Evolutionary conservation across 64 coral and sea anemone species (phyloP), one percentile per base, ranked within the genome.

Genomic region (Dendrophyllia cribrosa): DNA sequence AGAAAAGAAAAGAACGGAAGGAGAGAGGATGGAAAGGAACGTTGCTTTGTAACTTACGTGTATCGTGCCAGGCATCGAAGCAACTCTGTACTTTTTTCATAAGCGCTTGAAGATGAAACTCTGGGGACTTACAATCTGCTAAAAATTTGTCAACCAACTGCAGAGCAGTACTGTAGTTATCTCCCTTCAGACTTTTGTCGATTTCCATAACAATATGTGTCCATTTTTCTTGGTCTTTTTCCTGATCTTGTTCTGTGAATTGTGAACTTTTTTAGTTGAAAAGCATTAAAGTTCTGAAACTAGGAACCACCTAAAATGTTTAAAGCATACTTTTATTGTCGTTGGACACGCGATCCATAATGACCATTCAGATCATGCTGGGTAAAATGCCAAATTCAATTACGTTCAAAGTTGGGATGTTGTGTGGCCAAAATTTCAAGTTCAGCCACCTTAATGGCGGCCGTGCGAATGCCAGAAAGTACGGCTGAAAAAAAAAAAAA

Each of bases 221-320:
- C 74, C 74, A 77, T 15, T 77, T 77, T 77, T 77, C 74, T 77
- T 77, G 17, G 50, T 55, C 74, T 77, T 21, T 77, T 53, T 77
- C 17, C n/a, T 53, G 17, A 17, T 6, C 48, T 77, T 77, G 48
- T 44, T 77, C 74, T 77, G 74, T 20, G 14, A 64, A 64, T 19
- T 1, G 61, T 70, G 50, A 70, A 51, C 34, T 25, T 56, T 56
- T 4, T 56, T 34, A 34, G 34, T 34, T 34, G 34, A 2, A 34
- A 34, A 34, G 34, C 34, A 34, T 34, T 34, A 34, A 34, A 34
- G 34, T 34, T 34, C 34, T 34, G 34, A 34, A 34, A 34, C 34
- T 34, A 34, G 34, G 34, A 34, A 34, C 0, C 34, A 34, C 34
- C 34, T 34, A 34, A 34, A 34, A 34, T 34, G 34, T 2, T 34